Conservation (phyloP, 2,888 invertebrate species). For the Danaus chrysippus region DNA sequence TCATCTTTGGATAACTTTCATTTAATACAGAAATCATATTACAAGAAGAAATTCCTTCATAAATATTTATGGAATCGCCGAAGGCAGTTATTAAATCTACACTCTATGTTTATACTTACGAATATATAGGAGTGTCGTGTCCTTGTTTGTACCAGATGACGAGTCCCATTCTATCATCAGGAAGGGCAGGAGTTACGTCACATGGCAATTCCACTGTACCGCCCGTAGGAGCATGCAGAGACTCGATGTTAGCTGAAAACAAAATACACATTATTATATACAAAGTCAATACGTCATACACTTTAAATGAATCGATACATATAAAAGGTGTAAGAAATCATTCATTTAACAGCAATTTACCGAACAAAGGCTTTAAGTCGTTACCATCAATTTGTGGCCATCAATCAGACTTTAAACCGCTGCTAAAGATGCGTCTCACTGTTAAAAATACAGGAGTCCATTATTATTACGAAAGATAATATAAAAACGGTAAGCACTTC, state of each 20-base stretch:
- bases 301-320: neutral
- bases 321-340: conserved; percentile 6
- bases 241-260: conserved; percentile 74
- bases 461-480: conserved; percentile 1
- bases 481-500: conserved; percentile 2
- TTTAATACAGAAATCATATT: too few relatives aligned
- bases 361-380: neutral
- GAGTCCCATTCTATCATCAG: conserved; percentile 85
- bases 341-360: conserved; percentile 4
- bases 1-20: too few relatives aligned
- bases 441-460: neutral
- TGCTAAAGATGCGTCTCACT: neutral
- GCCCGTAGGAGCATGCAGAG: conserved; percentile 85
- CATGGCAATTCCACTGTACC: conserved; percentile 88
- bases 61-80: too few relatives aligned
- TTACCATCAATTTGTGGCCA: conserved; percentile 6
- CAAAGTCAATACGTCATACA: neutral
- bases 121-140: conserved; percentile 84
- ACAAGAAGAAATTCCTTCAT: too few relatives aligned
- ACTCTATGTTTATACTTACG: conserved; percentile 77
- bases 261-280: conserved; percentile 25
- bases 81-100: neutral
- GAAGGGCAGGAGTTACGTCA: conserved; percentile 84
- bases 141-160: conserved; percentile 92
- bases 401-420: conserved; percentile 7